Evolutionary conservation across 2,888 invertebrate genomes (phyloP), one percentile per base, ranked within the genome.

Genomic region (Alcis repandata): DNA sequence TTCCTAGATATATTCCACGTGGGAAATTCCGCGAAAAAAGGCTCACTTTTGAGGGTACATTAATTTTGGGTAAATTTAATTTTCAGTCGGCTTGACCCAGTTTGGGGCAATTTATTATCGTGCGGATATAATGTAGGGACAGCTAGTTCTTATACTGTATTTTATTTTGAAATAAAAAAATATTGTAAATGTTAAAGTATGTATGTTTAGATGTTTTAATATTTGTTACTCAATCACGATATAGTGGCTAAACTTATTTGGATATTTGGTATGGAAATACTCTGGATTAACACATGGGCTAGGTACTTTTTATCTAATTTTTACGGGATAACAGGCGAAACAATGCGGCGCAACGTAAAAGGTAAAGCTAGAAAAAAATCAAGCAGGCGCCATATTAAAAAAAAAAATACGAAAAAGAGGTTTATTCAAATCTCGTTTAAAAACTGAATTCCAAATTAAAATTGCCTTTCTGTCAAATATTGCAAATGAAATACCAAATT

Each of bases 21-120:
- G 91, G 91, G 92, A 92, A 91, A 91, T 91, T 70, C 86, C 79
- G 86, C 88, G 79, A 79, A 83, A 76, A 79, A 70, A 71, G 69
- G 77, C 80, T 74, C 77, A 78, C 72, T 73, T 41, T 71, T 76
- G 69, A 72, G 63, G 64, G 63, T 67, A 67, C 67, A 72, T 70
- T 71, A 69, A 73, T 72, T 76, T 76, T 69, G 63, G 71, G 68
- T 57, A 75, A 64, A 69, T 71, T 77, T 74, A 59, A 62, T 69
- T 59, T 74, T 72, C 64, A 63, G 67, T 53, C 64, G 65, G 58
- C 56, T 69, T 64, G 58, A 66, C 61, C 63, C 63, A 43, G 52
- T 70, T 70, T 65, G 62, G 36, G 19, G 27, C 15, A 56, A 59
- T 49, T 63, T 57, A 57, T 51, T 36, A 57, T 36, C 22, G 13